Evolutionary conservation across 2,113 vertebrate species (phyloP), one percentile per base, ranked within the genome.

Genomic region (Aldabrachelys gigantea): DNA sequence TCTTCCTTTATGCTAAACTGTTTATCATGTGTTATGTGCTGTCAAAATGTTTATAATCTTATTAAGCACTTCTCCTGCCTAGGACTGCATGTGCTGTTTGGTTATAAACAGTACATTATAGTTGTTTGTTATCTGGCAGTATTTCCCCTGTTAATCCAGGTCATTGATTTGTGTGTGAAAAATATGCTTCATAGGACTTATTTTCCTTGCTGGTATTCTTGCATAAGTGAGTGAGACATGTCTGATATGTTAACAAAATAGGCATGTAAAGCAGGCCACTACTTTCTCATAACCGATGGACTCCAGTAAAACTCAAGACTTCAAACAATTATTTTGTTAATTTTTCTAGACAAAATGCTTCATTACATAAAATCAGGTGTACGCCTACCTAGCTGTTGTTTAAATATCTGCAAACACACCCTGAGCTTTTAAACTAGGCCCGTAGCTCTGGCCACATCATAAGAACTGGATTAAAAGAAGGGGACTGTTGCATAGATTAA

Each of bases 21-120:
- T 88, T 97, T 49, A 49, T 82, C 44, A 19, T 84, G 56, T 25
- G 47, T 82, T 76, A 91, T 94, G 79, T 89, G n/a, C 54, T 96
- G 94, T 94, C 72, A 91, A 59, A 91, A 47, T 85, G 85, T 95
- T 84, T 96, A 95, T 89, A 82, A 80, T 95, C 80, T 85, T 12
- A 5, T 79, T 59, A 93, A 35, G 65, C 89, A 88, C 47, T 91
- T 24, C 86, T 95, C 90, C 25, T 93, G 69, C 59, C 5, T 85
- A 38, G 49, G 85, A 80, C 69, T 91, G 57, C 41, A 12, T 90
- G 41, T 86, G 88, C 38, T 87, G 41, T 27, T 75, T 88, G 31
- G 50, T 72, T 91, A 80, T 41, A 85, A 52, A 90, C 91, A 24
- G 7, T 96, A 89, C 49, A 92, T 95, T 87, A 35, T 16, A 54